Base-by-base conservation (phyloP, 2,888 invertebrate species). In the Eupithecia insigniata region DNA sequence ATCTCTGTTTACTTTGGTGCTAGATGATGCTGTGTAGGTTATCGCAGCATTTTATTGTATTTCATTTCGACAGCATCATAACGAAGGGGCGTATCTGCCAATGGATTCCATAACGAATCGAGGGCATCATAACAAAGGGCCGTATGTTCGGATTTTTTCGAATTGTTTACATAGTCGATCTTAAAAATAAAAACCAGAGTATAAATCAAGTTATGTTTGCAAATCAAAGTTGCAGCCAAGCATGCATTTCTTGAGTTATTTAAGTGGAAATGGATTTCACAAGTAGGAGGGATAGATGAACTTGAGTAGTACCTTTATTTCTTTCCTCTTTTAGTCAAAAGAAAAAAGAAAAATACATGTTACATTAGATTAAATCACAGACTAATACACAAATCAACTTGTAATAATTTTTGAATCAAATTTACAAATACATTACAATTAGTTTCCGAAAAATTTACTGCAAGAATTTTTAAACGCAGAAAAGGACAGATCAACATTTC, bases 251-350 rank as follows among this genome's bases (percentile, higher is more conserved):
- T 71, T 39, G 65, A 51, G 32, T 65, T 70, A n/a, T 43, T 55
- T 14, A 58, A 64, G 7, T 32, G 64, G 30, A 22, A 26, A 36
- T 26, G 43, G 32, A 51, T 66, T 18, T 55, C 26, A 58, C 58
- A 66, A 73, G 36, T n/a, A 66, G 60, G 66, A 69, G 67, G 71
- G 69, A 71, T 74, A 71, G 70, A 71, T 68, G 60, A 69, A 69
- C 67, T 64, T 55, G 34, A 69, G 32, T 22, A 30, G 55, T 74
- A 74, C 74, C 74, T 74, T 74, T 74, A 72, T 74, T 74, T 74
- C 74, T 74, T 58, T 74, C 74, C 74, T 74, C 74, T 74, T 74
- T 74, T 74, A 69, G 74, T 72, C 67, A 71, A 69, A 74, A 67
- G 71, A 66, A 70, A 70, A 66, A 60, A 58, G 51, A 69, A 74